Percentiles rank a stretch among this genome's conserved stretches.
These are phyloP conservation scores for Aphaenogaster ashmeadi DNA, from an alignment of 1,140 invertebrate species.

Conservation along the genomic window DNA sequence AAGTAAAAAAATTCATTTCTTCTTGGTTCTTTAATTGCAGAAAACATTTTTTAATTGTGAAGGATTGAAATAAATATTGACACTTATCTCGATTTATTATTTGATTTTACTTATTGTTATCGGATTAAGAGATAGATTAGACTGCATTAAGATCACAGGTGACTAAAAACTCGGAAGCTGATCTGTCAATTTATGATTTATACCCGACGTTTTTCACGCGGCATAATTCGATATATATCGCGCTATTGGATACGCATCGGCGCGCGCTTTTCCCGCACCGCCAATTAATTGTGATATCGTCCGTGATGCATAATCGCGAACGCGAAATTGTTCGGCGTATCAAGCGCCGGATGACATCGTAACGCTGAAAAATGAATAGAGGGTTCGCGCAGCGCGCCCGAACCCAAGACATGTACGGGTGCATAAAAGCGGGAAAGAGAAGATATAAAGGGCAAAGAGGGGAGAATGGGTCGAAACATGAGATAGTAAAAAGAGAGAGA, in stretches of 20 bases:
- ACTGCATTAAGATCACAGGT: background rate
- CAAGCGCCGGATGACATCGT: constrained; percentile 23
- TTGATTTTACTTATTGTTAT: background rate
- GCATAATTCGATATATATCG: constrained; percentile 23
- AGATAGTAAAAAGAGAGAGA: constrained; percentile 15
- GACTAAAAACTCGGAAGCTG: background rate
- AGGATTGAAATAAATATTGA: background rate
- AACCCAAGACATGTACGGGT: constrained; percentile 36
- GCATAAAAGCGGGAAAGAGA: constrained; percentile 58
- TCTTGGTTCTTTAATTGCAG: background rate
- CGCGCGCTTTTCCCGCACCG: constrained; percentile 13
- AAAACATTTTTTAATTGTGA: background rate
- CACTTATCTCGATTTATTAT: background rate
- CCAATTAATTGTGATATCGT: constrained; percentile 47
- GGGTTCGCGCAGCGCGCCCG: constrained; percentile 13
- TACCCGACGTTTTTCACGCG: background rate
- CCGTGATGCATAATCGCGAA: constrained; percentile 33
- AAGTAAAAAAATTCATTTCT: background rate
- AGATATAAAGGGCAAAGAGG: constrained; percentile 58
- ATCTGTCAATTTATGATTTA: constrained; percentile 33
- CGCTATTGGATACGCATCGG: constrained; percentile 3
- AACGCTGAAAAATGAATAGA: constrained; percentile 70
- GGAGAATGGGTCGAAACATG: constrained; percentile 42
- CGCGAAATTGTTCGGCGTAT: constrained; percentile 33
- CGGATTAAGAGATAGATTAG: background rate